Base-by-base conservation (phyloP, 2,113 vertebrate species). In the Cromileptes altivelis region DNA sequence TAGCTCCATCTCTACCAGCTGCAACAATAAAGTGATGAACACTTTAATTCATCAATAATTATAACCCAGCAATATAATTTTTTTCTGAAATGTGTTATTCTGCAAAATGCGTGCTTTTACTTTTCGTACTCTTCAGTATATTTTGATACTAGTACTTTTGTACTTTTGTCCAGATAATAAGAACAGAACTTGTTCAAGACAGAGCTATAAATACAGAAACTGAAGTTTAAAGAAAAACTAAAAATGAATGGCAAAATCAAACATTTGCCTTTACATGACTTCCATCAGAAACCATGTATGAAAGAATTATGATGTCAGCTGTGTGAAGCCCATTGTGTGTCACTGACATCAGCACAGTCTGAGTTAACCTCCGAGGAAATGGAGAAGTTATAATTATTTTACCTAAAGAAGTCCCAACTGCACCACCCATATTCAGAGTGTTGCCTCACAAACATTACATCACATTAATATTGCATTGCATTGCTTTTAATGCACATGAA, bases 381-480 rank as follows among this genome's bases (percentile, higher is more conserved):
- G 19, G 45, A 84, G 14, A 70, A 64, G 64, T 70, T 64, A 53
- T 30, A 47, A 69, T 83, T 30, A 64, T 68, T 76, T 50, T 42
- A 17, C 11, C 7, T 42, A 50, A 40, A 64, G 40, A 65, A 70
- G 25, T 33, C 23, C 19, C 9, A 14, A 27, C 60, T 6, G n/a
- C 47, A 69, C 13, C 30, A 42, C n/a, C 52, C 27, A 62, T 7
- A 45, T 13, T 57, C 17, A 72, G 6, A 74, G 25, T 40, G 27
- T 62, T 84, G 50, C 67, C 19, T 80, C 25, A 45, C 65, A 85
- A 68, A 69, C 70, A 85, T 85, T 75, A 78, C 61, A 70, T 73
- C n/a, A 13, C 73, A 85, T 90, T 61, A 84, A 88, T 83, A 85
- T 74, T 87, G 50, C 57, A 85, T 82, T 47, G 47, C 15, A 17